These are phyloP conservation scores for Tachycineta bicolor DNA, from an alignment of 2,113 vertebrate genomes.

Conservation along the genomic window DNA sequence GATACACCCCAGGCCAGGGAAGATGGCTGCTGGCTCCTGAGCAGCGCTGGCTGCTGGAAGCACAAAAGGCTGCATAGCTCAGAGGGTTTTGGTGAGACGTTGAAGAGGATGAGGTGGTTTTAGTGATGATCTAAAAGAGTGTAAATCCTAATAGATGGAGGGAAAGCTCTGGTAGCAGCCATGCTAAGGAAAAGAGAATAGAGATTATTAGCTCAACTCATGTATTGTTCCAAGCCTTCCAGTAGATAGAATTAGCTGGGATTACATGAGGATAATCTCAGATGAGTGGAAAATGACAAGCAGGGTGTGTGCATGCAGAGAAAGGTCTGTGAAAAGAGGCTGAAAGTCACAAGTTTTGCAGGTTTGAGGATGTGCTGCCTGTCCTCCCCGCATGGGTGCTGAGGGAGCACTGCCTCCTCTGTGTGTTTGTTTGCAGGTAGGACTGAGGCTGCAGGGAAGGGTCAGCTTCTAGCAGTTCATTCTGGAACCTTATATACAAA, in stretches of 20 bases:
- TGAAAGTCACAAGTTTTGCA: rapidly evolving
- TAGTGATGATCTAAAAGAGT: not conserved
- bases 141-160: not conserved
- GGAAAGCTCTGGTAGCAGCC: not conserved
- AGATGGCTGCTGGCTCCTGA: not conserved
- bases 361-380: rapidly evolving
- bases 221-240: not conserved
- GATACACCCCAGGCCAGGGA: not conserved
- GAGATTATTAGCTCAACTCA: not conserved
- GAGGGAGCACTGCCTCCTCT: not conserved
- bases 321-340: not conserved
- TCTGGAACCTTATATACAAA: not conserved
- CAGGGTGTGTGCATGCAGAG: not conserved
- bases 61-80: rapidly evolving
- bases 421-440: not conserved
- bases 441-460: not conserved
- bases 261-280: not conserved
- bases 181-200: not conserved
- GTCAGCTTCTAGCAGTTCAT: not conserved
- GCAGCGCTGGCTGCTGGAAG: not conserved
- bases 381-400: rapidly evolving
- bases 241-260: not conserved
- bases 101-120: not conserved
- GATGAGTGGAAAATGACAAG: not conserved
- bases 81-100: not conserved